These are phyloP conservation scores for Sitobion miscanthi DNA, from an alignment of 1,140 invertebrate species.

Conservation along the genomic window DNA sequence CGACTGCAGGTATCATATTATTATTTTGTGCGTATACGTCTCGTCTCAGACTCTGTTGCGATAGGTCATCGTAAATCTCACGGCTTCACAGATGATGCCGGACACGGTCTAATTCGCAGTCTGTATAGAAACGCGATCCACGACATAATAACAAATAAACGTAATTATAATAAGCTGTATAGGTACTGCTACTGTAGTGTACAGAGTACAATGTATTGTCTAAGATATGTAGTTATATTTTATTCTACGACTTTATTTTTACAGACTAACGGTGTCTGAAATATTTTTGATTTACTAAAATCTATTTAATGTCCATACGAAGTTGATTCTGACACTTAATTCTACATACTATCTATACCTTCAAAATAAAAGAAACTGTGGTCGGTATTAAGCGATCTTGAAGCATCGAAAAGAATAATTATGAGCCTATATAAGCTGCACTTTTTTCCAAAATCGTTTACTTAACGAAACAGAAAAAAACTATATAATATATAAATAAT, in stretches of 20 bases:
- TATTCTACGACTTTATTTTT: not conserved
- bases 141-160: not conserved
- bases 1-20: too few relatives aligned
- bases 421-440: too few relatives aligned
- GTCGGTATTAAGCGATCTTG: not conserved
- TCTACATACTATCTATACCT: not conserved
- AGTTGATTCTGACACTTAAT: not conserved
- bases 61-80: not conserved
- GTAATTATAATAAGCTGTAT: not conserved
- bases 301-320: not conserved
- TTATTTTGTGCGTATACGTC: too few relatives aligned
- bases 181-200: not conserved
- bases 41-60: not conserved
- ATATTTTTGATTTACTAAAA: not conserved
- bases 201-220: not conserved
- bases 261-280: not conserved
- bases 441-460: not conserved
- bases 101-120: not conserved
- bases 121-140: not conserved
- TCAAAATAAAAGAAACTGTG: not conserved
- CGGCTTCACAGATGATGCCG: not conserved
- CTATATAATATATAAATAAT: not conserved
- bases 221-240: not conserved
- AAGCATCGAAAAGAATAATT: not conserved
- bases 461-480: not conserved